Percentiles rank a stretch among this genome's conserved stretches.
Evolutionary conservation across 2,888 invertebrate species (phyloP).

Genomic region (Plagodis pulveraria): DNA sequence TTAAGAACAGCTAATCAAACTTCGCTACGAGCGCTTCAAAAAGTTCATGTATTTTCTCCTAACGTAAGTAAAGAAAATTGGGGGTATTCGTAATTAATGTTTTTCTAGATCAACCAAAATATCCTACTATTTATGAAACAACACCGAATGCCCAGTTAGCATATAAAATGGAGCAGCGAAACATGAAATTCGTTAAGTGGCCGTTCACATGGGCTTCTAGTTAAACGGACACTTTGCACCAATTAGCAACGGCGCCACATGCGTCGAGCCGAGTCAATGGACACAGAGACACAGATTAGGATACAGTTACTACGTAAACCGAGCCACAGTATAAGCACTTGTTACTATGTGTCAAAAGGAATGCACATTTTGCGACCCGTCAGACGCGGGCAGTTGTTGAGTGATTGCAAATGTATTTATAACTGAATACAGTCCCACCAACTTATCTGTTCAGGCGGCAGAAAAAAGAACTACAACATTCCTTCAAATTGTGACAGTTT

Average conservation of each 20-base stretch:
- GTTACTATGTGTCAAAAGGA: background rate
- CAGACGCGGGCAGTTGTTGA: slow-evolving; percentile 5
- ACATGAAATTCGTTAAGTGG: slow-evolving; percentile 63
- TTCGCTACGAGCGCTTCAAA: too few species aligned
- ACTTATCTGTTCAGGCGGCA: too few species aligned
- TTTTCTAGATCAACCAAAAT: too few species aligned
- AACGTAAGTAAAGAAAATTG: background rate
- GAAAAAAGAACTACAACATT: too few species aligned
- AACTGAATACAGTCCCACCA: too few species aligned
- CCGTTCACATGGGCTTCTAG: slow-evolving; percentile 56
- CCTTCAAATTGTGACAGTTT: too few species aligned
- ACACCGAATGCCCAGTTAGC: slow-evolving; percentile 6
- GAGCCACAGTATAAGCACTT: background rate
- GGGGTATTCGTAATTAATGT: background rate
- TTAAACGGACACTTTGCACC: slow-evolving; percentile 64
- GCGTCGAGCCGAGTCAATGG: slow-evolving; percentile 27
- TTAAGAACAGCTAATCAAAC: too few species aligned
- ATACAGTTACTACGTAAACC: slow-evolving; percentile 9
- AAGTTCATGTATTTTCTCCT: too few species aligned
- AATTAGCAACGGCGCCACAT: slow-evolving; percentile 72
- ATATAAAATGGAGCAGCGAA: slow-evolving; percentile 37
- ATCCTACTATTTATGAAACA: too few species aligned
- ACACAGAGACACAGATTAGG: slow-evolving; percentile 5
- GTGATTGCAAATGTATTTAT: background rate
- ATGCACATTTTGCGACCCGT: slow-evolving; percentile 8